These are phyloP conservation scores for Melangyna quadrimaculata DNA, from an alignment of 2,888 invertebrate species.

Conservation along the genomic window DNA sequence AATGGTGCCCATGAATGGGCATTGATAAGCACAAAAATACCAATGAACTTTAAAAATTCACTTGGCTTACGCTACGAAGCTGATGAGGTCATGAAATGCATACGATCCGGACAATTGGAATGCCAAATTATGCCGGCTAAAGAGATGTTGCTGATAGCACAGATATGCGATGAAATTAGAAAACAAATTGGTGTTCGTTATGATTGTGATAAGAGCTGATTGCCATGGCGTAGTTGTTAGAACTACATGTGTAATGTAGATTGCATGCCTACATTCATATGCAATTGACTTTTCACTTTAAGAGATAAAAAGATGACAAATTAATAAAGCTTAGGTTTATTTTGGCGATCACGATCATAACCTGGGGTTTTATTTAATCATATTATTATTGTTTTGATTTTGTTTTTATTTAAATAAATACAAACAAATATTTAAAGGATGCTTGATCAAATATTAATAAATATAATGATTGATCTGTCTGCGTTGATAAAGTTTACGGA, in stretches of 20 bases:
- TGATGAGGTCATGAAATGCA: slow-evolving; percentile 86
- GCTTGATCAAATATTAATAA: no score
- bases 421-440: no score
- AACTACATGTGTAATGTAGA: background rate
- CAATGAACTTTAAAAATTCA: slow-evolving; percentile 86
- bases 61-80: slow-evolving; percentile 89
- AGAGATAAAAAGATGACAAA: slow-evolving; percentile 1
- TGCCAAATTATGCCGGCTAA: slow-evolving; percentile 85
- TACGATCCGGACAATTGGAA: slow-evolving; percentile 85
- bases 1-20: slow-evolving; percentile 82
- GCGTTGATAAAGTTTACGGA: no score
- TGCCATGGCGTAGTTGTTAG: background rate
- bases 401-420: no score
- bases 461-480: no score
- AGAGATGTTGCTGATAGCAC: slow-evolving; percentile 85
- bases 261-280: background rate
- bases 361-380: background rate
- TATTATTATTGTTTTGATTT: background rate
- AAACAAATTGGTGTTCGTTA: slow-evolving; percentile 86
- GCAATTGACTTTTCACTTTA: slow-evolving; percentile 12
- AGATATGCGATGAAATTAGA: slow-evolving; percentile 86
- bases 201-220: slow-evolving; percentile 70
- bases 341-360: background rate
- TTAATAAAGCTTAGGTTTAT: background rate
- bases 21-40: slow-evolving; percentile 83